Base-by-base conservation (phyloP, 2,888 invertebrate genomes). In the Formica aserva region DNA sequence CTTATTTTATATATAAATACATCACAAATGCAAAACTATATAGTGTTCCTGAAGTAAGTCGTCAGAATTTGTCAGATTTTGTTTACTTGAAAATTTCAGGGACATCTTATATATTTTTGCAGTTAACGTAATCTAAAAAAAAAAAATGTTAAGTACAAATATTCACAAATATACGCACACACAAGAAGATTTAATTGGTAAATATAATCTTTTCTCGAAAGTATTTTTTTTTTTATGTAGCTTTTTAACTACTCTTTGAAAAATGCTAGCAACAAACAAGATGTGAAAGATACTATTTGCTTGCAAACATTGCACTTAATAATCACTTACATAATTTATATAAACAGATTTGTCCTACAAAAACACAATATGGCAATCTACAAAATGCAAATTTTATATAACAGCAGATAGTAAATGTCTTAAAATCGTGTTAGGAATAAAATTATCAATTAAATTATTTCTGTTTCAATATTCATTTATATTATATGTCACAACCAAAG, bases 351-450 rank as follows among this genome's bases (percentile, higher is more conserved):
- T 63, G 32, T 81, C 67, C 62, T 81, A 65, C 60, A 72, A 83
- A 67, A 75, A 89, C 65, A 86, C 55, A 74, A 80, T 63, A 75
- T 78, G 81, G 72, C 76, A 63, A 74, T 77, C 80, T 88, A 82
- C 48, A 86, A 88, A 88, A 88, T 88, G 87, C 86, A 88, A 89
- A 60, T 86, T 67, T 85, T 85, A 83, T 88, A 82, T n/a, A 74
- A 22, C 13, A 41, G 4, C 4, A 35, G 6, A 11, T 78, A 72
- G 5, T 52, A 71, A 78, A 62, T 72, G 13, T 72, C 57, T 76
- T 38, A 38, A 55, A 66, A 67, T 67, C n/a, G 11, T 26, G 8
- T 77, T 77, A 77, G 38, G 26, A 38, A 26, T 26, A 52, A 4
- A 60, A 13, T 66, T 67, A 26, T 38, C 52, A 75, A 75, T 65